Evolutionary conservation across 2,888 invertebrate species (phyloP).

Genomic region (Linnaemya vulpina): DNA sequence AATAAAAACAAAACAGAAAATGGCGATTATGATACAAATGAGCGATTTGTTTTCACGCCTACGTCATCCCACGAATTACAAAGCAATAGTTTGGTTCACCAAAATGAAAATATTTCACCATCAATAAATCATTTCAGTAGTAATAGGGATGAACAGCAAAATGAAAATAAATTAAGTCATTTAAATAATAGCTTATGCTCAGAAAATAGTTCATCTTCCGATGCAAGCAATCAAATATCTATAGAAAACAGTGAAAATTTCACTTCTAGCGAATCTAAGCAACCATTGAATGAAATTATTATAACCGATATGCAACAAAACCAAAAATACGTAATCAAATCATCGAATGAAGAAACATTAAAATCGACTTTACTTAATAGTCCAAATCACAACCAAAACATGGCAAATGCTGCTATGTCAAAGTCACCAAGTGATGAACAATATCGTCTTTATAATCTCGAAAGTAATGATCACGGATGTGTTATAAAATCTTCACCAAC

Average conservation of each 20-base stretch:
- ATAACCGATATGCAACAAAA: slow-evolving; percentile 22
- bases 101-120: slow-evolving; percentile 5
- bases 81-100: neutral
- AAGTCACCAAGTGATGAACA: slow-evolving; percentile 20
- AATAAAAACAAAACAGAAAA: neutral
- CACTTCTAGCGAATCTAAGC: slow-evolving; percentile 7
- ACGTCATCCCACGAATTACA: slow-evolving; percentile 1
- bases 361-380: slow-evolving; percentile 28
- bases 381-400: slow-evolving; percentile 20
- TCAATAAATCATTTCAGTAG: slow-evolving; percentile 16
- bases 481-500: slow-evolving; percentile 22
- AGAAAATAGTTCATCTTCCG: slow-evolving; percentile 38
- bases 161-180: slow-evolving; percentile 29
- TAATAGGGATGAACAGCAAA: slow-evolving; percentile 7
- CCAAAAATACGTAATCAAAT: slow-evolving; percentile 33
- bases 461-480: slow-evolving; percentile 29
- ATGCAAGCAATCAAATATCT: slow-evolving; percentile 5
- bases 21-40: neutral
- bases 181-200: slow-evolving; percentile 47
- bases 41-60: neutral
- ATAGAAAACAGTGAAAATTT: slow-evolving; percentile 26
- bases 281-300: neutral
- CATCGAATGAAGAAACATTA: slow-evolving; percentile 39
- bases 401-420: neutral
- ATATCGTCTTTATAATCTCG: slow-evolving; percentile 8